Conservation (phyloP, 2,113 vertebrate genomes). For the Heterotilapia buettikoferi region DNA sequence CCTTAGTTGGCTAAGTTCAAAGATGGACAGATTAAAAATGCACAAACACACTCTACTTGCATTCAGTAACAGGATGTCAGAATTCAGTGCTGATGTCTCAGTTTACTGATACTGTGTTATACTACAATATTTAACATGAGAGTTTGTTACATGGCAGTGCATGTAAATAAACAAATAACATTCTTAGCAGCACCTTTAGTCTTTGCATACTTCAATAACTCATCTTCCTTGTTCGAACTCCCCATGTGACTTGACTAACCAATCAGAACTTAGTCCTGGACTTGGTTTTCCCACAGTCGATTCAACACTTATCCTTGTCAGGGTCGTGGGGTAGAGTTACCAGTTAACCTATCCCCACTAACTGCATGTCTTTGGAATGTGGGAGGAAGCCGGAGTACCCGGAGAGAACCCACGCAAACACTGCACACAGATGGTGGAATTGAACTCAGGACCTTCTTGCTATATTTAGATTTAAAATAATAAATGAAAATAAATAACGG, state of each 20-base stretch:
- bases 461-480: background rate
- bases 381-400: background rate
- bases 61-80: background rate
- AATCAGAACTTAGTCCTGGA: background rate
- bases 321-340: background rate
- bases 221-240: background rate
- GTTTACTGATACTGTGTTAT: background rate
- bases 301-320: background rate
- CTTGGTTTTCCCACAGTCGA: background rate
- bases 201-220: background rate
- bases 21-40: background rate
- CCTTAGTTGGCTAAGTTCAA: background rate
- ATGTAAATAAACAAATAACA: background rate
- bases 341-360: background rate
- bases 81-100: background rate
- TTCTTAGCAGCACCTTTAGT: background rate
- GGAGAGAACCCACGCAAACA: background rate
- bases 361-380: background rate
- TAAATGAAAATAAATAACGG: background rate
- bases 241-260: background rate
- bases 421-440: background rate
- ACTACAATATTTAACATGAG: background rate
- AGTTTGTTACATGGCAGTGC: background rate
- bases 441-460: background rate
- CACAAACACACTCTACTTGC: background rate